A percentile compares a stretch with the other conserved stretches of the same genome.
Evolutionary conservation across 2,888 invertebrate genomes (phyloP).

Genomic region (Agrochola litura): DNA sequence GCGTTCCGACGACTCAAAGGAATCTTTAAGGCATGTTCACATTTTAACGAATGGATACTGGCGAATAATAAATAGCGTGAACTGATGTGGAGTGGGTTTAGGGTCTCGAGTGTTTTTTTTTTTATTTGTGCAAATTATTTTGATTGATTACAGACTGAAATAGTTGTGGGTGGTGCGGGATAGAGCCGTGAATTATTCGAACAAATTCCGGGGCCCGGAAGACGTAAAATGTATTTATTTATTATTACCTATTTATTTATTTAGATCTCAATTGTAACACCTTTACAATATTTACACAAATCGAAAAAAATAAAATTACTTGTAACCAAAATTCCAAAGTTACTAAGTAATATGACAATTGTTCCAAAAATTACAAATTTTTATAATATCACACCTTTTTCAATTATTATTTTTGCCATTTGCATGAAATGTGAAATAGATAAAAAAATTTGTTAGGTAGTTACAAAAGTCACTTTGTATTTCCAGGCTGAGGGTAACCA

Average conservation of each 20-base stretch:
- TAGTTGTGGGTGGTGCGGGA: not conserved
- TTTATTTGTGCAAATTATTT: slow-evolving; percentile 10
- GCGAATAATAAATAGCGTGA: slow-evolving; percentile 14
- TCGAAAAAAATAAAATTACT: no score
- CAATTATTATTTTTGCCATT: no score
- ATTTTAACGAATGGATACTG: slow-evolving; percentile 21
- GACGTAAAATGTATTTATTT: no score
- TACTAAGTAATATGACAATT: no score
- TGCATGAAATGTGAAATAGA: not conserved
- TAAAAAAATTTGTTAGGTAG: not conserved
- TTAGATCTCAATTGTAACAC: no score
- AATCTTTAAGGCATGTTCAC: slow-evolving; percentile 26
- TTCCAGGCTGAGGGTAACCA: not conserved
- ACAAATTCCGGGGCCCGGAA: not conserved
- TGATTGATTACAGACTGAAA: slow-evolving; percentile 6
- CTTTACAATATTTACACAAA: no score
- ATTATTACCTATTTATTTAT: no score
- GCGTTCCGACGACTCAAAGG: slow-evolving; percentile 27
- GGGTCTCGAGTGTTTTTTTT: not conserved
- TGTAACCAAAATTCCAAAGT: no score
- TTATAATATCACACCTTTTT: no score
- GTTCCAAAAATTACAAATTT: no score
- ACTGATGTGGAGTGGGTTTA: not conserved
- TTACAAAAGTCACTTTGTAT: not conserved
- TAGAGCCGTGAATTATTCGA: not conserved